phyloP scores from a whole-genome alignment of 2,113 vertebrate genomes.

The Perca schrenkii region DNA sequence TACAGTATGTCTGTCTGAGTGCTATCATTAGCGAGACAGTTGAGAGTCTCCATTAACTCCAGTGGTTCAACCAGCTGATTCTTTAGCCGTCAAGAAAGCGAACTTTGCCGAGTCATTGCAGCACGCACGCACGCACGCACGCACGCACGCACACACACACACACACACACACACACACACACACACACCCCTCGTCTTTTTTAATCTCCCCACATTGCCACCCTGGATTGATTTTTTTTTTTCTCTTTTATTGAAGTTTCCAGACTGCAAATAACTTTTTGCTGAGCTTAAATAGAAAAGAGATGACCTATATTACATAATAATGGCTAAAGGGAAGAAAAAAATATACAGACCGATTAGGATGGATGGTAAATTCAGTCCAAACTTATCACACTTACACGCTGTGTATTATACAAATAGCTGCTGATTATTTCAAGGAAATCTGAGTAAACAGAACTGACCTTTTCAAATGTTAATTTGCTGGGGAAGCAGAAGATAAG shows the following conservation, averaged over 20 bases:
- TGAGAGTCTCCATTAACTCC: conserved; percentile 20
- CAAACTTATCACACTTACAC: neutral
- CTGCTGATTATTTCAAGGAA: neutral
- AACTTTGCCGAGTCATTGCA: conserved; percentile 1
- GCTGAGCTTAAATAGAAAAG: neutral
- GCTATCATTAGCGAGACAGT: conserved; percentile 34
- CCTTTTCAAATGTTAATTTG: conserved; percentile 26
- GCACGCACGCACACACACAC: no score
- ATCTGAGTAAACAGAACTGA: conserved; percentile 18
- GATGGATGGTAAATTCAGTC: neutral
- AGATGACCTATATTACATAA: neutral
- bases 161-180: no score
- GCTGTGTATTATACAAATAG: neutral
- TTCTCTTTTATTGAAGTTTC: neutral
- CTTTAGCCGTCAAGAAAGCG: neutral
- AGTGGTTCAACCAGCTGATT: neutral
- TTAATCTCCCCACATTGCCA: neutral
- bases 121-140: neutral
- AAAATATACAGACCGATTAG: neutral
- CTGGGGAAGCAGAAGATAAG: neutral
- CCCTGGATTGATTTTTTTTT: neutral
- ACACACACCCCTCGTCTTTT: neutral
- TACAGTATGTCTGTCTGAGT: neutral
- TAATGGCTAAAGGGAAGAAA: neutral
- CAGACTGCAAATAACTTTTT: conserved; percentile 2